Conservation (phyloP, 2,113 vertebrate genomes). For the Albula glossodonta region DNA sequence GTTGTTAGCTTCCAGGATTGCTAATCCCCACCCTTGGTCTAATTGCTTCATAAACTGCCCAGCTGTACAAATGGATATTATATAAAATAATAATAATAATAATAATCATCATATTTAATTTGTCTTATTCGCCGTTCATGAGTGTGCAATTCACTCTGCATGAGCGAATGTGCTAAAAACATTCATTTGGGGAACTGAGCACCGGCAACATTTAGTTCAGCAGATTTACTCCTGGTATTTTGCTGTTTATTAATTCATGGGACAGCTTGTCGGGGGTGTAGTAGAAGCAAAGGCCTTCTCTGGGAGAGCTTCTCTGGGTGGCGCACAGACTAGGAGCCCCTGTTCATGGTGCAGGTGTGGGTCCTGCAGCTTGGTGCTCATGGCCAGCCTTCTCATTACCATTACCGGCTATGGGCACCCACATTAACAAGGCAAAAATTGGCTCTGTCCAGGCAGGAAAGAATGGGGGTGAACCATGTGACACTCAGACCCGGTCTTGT, state of each 20-base stretch:
- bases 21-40: background rate
- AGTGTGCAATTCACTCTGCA: too few relatives aligned
- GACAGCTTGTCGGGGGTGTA: background rate
- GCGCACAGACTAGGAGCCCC: too few relatives aligned
- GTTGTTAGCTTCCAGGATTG: too few relatives aligned
- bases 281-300: background rate
- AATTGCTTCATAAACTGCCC: background rate
- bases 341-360: too few relatives aligned
- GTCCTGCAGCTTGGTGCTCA: too few relatives aligned
- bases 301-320: too few relatives aligned
- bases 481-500: too few relatives aligned
- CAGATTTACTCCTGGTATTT: background rate
- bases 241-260: background rate
- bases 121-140: background rate
- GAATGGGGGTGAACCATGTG: too few relatives aligned
- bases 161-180: background rate
- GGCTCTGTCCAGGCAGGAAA: too few relatives aligned
- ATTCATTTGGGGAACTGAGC: background rate
- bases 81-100: background rate
- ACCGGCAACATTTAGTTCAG: background rate
- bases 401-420: too few relatives aligned
- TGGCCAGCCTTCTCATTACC: too few relatives aligned
- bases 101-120: background rate
- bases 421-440: too few relatives aligned
- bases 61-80: background rate